These are phyloP conservation scores for Scaptomyza caliginosa DNA, from an alignment of 2,888 invertebrate species.

Conservation along the genomic window DNA sequence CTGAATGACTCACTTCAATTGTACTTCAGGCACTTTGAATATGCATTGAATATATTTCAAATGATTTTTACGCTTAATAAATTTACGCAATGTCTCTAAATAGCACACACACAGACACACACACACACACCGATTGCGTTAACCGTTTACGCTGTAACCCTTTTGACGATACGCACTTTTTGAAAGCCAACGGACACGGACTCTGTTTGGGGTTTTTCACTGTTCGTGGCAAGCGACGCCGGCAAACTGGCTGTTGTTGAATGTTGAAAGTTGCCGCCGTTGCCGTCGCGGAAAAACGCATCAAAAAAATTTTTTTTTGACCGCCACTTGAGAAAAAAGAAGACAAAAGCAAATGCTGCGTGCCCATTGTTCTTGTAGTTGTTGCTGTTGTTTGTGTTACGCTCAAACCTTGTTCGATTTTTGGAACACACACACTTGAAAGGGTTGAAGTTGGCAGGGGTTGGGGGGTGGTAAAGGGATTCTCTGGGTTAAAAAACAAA, in stretches of 20 bases:
- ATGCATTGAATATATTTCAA: slow-evolving; percentile 1
- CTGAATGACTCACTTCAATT: slow-evolving; percentile 20
- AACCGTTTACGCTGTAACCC: slow-evolving; percentile 5
- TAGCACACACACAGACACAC: slow-evolving; percentile 3
- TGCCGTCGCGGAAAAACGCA: slow-evolving; percentile 71
- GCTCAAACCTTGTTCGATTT: slow-evolving; percentile 69
- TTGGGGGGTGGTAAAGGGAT: slow-evolving; percentile 15
- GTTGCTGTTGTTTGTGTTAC: slow-evolving; percentile 37
- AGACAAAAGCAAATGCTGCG: slow-evolving; percentile 76
- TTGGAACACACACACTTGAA: slow-evolving; percentile 38
- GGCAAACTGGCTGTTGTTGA: slow-evolving; percentile 64
- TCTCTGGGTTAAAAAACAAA: slow-evolving; percentile 15
- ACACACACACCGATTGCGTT: slow-evolving; percentile 5
- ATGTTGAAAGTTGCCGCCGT: slow-evolving; percentile 47
- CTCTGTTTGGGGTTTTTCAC: slow-evolving; percentile 47
- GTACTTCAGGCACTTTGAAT: slow-evolving; percentile 1
- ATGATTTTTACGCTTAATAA: slow-evolving; percentile 12
- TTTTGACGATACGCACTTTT: slow-evolving; percentile 27
- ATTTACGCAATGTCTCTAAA: slow-evolving; percentile 4
- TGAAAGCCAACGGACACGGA: slow-evolving; percentile 17
- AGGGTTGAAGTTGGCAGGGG: slow-evolving; percentile 55
- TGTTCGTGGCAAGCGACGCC: slow-evolving; percentile 65
- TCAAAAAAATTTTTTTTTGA: slow-evolving; percentile 63
- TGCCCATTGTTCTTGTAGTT: slow-evolving; percentile 48
- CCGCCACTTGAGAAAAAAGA: slow-evolving; percentile 70